Evolutionary conservation across 2,113 vertebrate genomes (phyloP), one percentile per base, ranked within the genome.

Genomic region (Plectropomus leopardus): DNA sequence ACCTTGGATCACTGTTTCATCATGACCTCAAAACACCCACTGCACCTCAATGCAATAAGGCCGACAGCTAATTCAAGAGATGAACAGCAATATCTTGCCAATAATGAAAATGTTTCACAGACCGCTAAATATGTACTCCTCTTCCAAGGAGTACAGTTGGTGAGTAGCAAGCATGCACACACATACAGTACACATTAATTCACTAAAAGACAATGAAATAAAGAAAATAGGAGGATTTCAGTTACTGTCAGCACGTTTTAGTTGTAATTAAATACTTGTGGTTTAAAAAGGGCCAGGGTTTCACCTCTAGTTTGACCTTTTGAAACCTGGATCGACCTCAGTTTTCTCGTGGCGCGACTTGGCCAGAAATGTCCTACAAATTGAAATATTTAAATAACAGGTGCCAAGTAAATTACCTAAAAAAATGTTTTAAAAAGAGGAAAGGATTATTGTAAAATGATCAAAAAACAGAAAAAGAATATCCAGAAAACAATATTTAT

Each of bases 41-140:
- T 7, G 42, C 3, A 10, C 16, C 67, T 72, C 47, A 45, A 69
- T 45, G 21, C 40, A 32, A 19, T 26, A 17, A 7, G 7, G 24
- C n/a, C n/a, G 16, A 42, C 17, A 59, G 69, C 59, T 55, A 34
- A 44, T 53, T 34, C 42, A 45, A 76, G 16, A 79, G 67, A 83
- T 54, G 19, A 65, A 73, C 2, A 16, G 51, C 10, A 40, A 69
- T 53, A 87, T 58, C 64, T 71, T 7, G 40, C 3, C 28, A 28
- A 64, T 61, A 45, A 44, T 67, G 30, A 57, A 40, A 61, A 42
- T 5, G 17, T 72, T 75, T 50, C 4, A 47, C 7, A n/a, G n/a
- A n/a, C n/a, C n/a, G n/a, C n/a, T 17, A 15, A 54, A 55, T n/a
- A 30, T 47, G 30, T 34, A 28, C 48, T 45, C 21, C 58, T 58